Evolutionary conservation across 2,113 vertebrate species (phyloP).

Genomic region (Toxostoma redivivum): DNA sequence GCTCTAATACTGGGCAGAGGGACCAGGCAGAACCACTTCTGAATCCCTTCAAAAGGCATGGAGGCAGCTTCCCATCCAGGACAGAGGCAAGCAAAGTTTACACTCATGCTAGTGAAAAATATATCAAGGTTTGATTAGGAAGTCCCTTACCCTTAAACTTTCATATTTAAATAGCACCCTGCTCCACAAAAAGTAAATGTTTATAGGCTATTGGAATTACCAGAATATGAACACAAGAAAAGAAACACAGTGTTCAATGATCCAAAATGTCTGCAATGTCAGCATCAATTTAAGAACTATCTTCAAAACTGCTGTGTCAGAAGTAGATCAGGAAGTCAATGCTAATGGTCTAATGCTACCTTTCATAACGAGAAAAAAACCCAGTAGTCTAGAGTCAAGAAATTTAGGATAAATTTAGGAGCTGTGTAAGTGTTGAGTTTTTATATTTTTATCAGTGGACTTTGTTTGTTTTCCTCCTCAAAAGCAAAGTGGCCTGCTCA

Average conservation of each 20-base stretch:
- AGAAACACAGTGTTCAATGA: not conserved
- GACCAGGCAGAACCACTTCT: not conserved
- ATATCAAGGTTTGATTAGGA: not conserved
- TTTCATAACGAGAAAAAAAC: not conserved
- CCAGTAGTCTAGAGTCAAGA: not conserved
- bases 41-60: not conserved
- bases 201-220: not conserved
- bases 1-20: not conserved
- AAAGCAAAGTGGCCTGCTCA: not conserved
- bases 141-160: not conserved
- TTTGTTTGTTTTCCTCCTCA: not conserved
- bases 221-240: not conserved
- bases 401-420: not conserved
- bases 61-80: not conserved
- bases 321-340: not conserved
- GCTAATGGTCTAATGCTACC: not conserved
- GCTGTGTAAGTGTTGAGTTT: accelerated
- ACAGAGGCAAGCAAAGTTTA: not conserved
- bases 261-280: not conserved
- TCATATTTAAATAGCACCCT: not conserved
- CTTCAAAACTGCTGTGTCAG: not conserved
- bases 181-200: not conserved
- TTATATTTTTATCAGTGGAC: not conserved
- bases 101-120: not conserved
- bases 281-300: not conserved